These are phyloP conservation scores for Yponomeuta plumbellus DNA, from an alignment of 2,888 invertebrate genomes.

Conservation along the genomic window DNA sequence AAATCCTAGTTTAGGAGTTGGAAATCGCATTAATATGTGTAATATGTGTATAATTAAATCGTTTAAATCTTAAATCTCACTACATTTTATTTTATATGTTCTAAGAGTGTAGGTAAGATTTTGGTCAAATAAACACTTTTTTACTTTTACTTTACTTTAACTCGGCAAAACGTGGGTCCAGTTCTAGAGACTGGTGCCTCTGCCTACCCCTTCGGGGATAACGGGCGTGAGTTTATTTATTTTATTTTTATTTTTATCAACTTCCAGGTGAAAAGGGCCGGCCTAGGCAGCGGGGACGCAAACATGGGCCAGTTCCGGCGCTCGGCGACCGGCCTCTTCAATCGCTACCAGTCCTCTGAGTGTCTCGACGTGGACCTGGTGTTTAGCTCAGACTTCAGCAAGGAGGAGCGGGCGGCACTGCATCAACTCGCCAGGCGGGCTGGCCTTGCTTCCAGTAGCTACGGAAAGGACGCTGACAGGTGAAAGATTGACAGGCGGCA, in stretches of 20 bases:
- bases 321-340: slow-evolving; percentile 45
- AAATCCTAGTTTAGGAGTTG: too few relatives aligned
- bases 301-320: slow-evolving; percentile 38
- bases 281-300: slow-evolving; percentile 44
- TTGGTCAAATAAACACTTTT: too few relatives aligned
- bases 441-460: slow-evolving; percentile 68
- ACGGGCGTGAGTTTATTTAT: too few relatives aligned
- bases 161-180: too few relatives aligned
- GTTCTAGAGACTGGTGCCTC: too few relatives aligned
- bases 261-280: slow-evolving; percentile 62
- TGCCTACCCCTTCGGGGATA: too few relatives aligned
- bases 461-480: slow-evolving; percentile 62
- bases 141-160: too few relatives aligned
- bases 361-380: slow-evolving; percentile 76
- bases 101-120: too few relatives aligned
- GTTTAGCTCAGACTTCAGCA: slow-evolving; percentile 75
- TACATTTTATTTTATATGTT: too few relatives aligned
- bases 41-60: too few relatives aligned
- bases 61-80: too few relatives aligned
- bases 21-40: too few relatives aligned
- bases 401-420: slow-evolving; percentile 78
- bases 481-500: slow-evolving; percentile 19
- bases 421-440: slow-evolving; percentile 71
- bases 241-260: slow-evolving; percentile 24
- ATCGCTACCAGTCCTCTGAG: slow-evolving; percentile 46